Evolutionary conservation across 2,113 vertebrate genomes (phyloP), one percentile per base, ranked within the genome.

Genomic region (Phylloscopus whistleri): DNA sequence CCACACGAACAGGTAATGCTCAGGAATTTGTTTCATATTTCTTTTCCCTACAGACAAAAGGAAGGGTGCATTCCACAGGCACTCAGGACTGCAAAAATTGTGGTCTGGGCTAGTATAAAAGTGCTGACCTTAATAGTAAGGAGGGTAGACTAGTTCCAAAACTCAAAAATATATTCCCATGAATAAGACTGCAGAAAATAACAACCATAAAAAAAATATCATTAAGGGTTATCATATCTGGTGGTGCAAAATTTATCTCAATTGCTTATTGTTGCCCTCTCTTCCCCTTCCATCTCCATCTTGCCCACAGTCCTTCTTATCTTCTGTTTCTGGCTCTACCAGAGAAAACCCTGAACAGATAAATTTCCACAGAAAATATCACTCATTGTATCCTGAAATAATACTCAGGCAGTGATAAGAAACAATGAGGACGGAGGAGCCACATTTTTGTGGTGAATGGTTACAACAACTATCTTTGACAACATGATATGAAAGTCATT

Each of bases 401-500:
- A 95, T 39, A 78, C 37, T 91, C 63, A 67, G 55, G 68, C 79
- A 81, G 51, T 10, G 63, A 73, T 85, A 93, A 87, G 75, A 93
- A 95, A 87, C 83, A 69, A 83, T 86, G 33, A 93, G 67, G 79
- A 81, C 62, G 87, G 69, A 93, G 51, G 31, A 94, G 49, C 28
- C 72, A 90, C 76, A 81, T 88, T 93, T 92, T 85, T 46, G 24
- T 89, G 88, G 90, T 95, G 94, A 89, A 96, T 96, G 92, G 90
- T 87, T 92, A 52, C 83, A 90, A 88, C 87, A 94, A 95, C 88
- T 68, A 58, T 75, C 88, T 95, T 86, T 96, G 95, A 95, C 94
- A 96, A 96, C 37, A 52, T 0, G 3, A 92, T 96, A 96, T 95
- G 90, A 96, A 96, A 96, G 92, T 88, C 92, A 95, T 96, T 95